A percentile compares a stretch with the other conserved stretches of the same genome.
Evolutionary conservation across 2,888 invertebrate species (phyloP).

Genomic region (Drosophila quinaria): DNA sequence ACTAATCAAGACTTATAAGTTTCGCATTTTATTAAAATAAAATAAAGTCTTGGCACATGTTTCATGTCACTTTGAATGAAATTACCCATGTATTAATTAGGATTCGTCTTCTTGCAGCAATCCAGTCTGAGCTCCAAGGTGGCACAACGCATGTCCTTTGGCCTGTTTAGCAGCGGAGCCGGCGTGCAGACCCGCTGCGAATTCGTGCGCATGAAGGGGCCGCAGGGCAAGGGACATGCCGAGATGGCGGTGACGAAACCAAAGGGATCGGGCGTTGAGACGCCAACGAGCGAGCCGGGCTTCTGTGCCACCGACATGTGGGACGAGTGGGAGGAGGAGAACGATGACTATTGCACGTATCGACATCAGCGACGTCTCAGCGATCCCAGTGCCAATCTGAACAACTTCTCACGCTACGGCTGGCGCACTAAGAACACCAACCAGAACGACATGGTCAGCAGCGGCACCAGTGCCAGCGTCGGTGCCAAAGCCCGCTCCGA

Average conservation of each 20-base stretch:
- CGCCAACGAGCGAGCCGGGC: conserved; percentile 96
- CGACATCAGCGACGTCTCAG: conserved; percentile 92
- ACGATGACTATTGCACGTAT: conserved; percentile 93
- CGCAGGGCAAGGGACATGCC: conserved; percentile 97
- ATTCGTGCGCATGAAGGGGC: conserved; percentile 99
- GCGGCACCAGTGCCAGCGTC: conserved; percentile 86
- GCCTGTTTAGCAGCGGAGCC: conserved; percentile 91
- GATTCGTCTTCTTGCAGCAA: conserved; percentile 87
- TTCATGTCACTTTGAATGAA: too few species aligned
- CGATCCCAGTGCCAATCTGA: conserved; percentile 96
- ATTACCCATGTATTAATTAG: conserved; percentile 71
- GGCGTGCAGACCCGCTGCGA: conserved; percentile 94
- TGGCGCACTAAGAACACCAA: conserved; percentile 89
- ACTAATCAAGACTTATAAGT: too few species aligned
- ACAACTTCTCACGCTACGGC: conserved; percentile 93
- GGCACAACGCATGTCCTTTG: conserved; percentile 98
- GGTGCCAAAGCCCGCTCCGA: conserved; percentile 95
- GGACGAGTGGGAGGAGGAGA: conserved; percentile 96
- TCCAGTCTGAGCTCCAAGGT: conserved; percentile 97
- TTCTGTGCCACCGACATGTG: conserved; percentile 94
- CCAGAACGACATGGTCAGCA: conserved; percentile 87
- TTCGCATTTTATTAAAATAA: too few species aligned
- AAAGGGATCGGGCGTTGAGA: conserved; percentile 96
- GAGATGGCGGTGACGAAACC: conserved; percentile 99
- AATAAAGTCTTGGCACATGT: too few species aligned